Evolutionary conservation across 1,140 invertebrate genomes (phyloP).

Genomic region (Euura lappo): DNA sequence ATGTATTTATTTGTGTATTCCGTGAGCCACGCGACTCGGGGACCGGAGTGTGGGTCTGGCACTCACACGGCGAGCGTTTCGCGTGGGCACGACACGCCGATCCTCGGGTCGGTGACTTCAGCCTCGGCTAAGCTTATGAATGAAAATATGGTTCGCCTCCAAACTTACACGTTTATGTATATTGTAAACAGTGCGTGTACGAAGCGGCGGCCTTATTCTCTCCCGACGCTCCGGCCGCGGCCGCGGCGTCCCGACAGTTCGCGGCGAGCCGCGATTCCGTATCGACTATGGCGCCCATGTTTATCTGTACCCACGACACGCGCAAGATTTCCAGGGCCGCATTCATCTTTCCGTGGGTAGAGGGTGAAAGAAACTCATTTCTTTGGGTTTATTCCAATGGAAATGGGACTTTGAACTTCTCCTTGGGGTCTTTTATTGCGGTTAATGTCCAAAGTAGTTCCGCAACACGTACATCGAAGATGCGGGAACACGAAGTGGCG

Average conservation of each 20-base stretch:
- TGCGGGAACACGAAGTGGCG: no score
- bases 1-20: slow-evolving; percentile 2
- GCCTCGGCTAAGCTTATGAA: background rate
- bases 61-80: background rate
- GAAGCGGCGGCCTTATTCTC: background rate
- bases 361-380: no score
- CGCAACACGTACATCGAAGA: no score
- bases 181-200: background rate
- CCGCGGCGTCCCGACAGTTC: background rate
- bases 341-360: background rate
- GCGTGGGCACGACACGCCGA: background rate
- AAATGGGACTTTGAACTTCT: no score
- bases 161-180: background rate
- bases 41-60: background rate
- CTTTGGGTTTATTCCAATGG: no score
- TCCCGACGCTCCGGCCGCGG: background rate
- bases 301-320: background rate
- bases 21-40: background rate
- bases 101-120: background rate
- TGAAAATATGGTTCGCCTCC: slow-evolving; percentile 2
- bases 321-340: background rate
- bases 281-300: background rate
- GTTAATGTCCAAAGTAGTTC: no score
- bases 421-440: no score
- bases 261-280: background rate